phyloP scores from a whole-genome alignment of 2,113 vertebrate species.

The Tringa solitaria region DNA sequence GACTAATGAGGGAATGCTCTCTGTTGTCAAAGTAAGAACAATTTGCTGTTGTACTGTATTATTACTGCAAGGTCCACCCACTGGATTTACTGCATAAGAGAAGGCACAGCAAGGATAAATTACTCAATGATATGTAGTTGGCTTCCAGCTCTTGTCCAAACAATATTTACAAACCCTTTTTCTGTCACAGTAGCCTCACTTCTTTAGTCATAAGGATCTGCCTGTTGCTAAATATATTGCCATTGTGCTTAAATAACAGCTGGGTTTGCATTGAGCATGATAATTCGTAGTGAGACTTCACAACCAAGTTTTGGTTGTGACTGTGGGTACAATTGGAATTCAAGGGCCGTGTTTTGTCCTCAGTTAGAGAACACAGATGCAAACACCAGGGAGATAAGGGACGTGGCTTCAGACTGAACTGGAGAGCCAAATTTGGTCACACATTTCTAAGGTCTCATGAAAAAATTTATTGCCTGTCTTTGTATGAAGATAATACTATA shows the following conservation, averaged over 20 bases:
- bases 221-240: neutral
- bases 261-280: neutral
- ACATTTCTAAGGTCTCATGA: neutral
- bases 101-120: neutral
- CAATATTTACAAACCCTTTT: neutral
- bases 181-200: neutral
- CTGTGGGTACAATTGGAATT: neutral
- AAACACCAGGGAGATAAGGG: neutral
- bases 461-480: neutral
- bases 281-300: neutral
- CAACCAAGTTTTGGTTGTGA: neutral
- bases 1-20: conserved; percentile 96
- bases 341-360: neutral
- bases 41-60: neutral
- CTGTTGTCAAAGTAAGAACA: conserved; percentile 87
- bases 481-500: neutral
- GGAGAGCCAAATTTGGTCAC: neutral
- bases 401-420: neutral
- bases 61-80: neutral
- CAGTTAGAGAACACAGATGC: neutral
- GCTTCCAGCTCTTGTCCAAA: neutral
- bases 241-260: neutral
- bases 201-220: neutral
- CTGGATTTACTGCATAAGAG: neutral
- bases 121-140: neutral